Conservation (phyloP, 2,888 invertebrate genomes). For the Clostera curtula region DNA sequence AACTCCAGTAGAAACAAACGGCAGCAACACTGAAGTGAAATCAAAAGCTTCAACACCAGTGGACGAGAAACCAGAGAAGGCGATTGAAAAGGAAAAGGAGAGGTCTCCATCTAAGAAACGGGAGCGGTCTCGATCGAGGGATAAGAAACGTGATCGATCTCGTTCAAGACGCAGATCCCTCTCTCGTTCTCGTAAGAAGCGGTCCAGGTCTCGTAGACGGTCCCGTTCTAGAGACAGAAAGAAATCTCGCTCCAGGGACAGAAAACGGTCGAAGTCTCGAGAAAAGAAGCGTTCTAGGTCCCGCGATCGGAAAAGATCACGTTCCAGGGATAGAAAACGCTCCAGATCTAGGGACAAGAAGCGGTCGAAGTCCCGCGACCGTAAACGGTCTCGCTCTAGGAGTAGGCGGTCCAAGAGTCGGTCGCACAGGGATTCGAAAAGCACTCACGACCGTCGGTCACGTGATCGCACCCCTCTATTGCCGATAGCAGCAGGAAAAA, state of each 20-base stretch:
- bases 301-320: constrained; percentile 61
- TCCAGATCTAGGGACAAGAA: constrained; percentile 65
- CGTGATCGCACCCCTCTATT: constrained; percentile 53
- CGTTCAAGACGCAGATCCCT: constrained; percentile 78
- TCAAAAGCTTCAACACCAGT: constrained; percentile 46
- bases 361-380: constrained; percentile 56
- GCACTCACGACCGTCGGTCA: constrained; percentile 51
- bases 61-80: constrained; percentile 37
- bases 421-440: constrained; percentile 57
- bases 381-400: constrained; percentile 58
- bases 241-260: constrained; percentile 63
- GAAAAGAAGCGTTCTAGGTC: constrained; percentile 75
- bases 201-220: constrained; percentile 58
- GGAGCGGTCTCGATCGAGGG: constrained; percentile 62
- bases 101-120: constrained; percentile 56
- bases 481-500: constrained; percentile 42
- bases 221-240: constrained; percentile 62
- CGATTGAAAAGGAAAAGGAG: constrained; percentile 22
- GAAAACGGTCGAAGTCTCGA: constrained; percentile 74
- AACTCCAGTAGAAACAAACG: constrained; percentile 44
- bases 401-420: constrained; percentile 60
- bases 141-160: constrained; percentile 64
- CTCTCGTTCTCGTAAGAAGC: constrained; percentile 68
- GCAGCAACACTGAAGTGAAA: constrained; percentile 39
- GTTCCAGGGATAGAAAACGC: constrained; percentile 64